A percentile compares a stretch with the other conserved stretches of the same genome.
These are phyloP conservation scores for Chrysaora quinquecirrha DNA, from an alignment of 30 jellyfish, hydroid and myxozoan genomes.

Conservation along the genomic window DNA sequence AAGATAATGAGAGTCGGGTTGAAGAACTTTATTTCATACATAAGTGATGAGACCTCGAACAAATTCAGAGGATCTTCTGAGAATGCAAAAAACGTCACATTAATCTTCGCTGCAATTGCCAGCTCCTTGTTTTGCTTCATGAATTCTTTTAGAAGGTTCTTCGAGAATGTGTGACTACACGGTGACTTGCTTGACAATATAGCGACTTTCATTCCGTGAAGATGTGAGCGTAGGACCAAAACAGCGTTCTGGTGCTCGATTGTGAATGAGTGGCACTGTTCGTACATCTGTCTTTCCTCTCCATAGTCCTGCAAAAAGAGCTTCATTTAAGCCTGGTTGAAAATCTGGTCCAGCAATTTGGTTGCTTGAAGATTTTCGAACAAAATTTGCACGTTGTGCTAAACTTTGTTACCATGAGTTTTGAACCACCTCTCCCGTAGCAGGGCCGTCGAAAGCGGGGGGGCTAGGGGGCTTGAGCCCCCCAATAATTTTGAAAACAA, in stretches of 20 bases:
- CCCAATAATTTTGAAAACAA: no score
- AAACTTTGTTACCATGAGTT: no score
- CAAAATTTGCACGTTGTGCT: no score
- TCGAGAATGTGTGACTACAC: conserved; percentile 20
- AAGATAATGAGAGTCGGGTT: conserved; percentile 16
- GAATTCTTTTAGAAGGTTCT: not conserved
- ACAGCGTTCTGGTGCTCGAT: conserved; percentile 30
- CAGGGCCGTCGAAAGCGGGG: no score
- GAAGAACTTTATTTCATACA: conserved; percentile 4
- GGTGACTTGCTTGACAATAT: conserved; percentile 37
- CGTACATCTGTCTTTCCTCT: not conserved
- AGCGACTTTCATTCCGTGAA: conserved; percentile 24
- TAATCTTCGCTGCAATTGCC: not conserved
- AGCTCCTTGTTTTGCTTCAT: not conserved
- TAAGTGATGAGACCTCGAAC: not conserved
- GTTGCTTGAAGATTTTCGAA: no score
- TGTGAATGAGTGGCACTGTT: not conserved
- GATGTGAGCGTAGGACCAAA: conserved; percentile 19
- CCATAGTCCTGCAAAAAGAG: not conserved
- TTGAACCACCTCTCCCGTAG: no score
- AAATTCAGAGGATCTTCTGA: not conserved
- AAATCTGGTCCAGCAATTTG: no score
- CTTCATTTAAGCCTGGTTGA: not conserved
- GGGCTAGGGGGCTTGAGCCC: no score
- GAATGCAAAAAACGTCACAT: conserved; percentile 7